A percentile compares a stretch with the other conserved stretches of the same genome.
Evolutionary conservation across 2,113 vertebrate species (phyloP).

Genomic region (Cinclus cinclus): DNA sequence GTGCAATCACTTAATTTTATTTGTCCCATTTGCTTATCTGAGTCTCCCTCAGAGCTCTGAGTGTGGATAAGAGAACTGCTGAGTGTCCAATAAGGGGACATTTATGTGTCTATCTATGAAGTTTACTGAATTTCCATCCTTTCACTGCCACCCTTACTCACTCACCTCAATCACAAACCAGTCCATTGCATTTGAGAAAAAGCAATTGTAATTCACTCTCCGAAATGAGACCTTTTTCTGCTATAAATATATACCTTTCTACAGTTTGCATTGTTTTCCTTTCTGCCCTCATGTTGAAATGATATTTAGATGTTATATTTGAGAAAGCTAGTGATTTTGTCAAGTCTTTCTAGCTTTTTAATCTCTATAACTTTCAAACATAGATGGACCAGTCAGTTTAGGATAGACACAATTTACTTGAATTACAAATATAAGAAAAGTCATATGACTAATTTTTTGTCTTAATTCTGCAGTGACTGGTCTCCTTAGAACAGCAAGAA

Average conservation of each 20-base stretch:
- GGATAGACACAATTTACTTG: not conserved
- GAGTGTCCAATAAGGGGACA: not conserved
- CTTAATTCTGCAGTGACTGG: not conserved
- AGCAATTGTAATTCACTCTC: not conserved
- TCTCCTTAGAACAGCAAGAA: too few species aligned
- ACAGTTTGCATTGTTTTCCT: not conserved
- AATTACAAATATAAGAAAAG: not conserved
- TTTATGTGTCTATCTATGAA: not conserved
- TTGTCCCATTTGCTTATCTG: not conserved
- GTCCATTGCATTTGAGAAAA: not conserved
- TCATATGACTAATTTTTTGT: fast-evolving
- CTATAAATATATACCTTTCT: not conserved
- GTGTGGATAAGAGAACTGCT: not conserved
- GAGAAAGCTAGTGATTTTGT: not conserved
- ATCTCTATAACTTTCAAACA: not conserved
- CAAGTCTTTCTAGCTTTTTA: not conserved
- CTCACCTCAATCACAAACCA: not conserved
- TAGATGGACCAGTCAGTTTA: not conserved
- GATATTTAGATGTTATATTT: not conserved
- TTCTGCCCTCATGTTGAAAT: not conserved
- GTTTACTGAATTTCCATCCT: not conserved
- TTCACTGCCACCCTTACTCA: not conserved
- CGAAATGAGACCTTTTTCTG: not conserved
- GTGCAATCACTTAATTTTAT: not conserved
- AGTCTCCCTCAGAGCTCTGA: not conserved